A percentile compares a stretch with the other conserved stretches of the same genome.
phyloP scores from a whole-genome alignment of 2,797 vertebrate genomes.

The Amphiprion clarkii region DNA sequence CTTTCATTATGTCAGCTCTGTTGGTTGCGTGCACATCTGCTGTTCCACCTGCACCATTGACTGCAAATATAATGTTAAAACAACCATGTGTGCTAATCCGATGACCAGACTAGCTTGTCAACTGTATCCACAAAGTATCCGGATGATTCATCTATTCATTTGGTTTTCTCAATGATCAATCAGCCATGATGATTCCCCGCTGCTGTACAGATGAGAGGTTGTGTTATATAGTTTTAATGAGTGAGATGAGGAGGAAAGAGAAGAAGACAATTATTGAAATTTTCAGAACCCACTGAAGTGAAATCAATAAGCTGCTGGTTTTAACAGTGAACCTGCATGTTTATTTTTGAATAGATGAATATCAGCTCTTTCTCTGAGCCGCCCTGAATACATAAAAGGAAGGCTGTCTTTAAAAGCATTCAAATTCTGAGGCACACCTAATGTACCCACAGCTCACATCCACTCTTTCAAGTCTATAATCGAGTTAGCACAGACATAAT shows the following conservation, averaged over 20 bases:
- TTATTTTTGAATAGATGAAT: constrained; percentile 61
- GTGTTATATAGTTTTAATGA: constrained; percentile 34
- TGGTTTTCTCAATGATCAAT: constrained; percentile 54
- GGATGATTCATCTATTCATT: constrained; percentile 31
- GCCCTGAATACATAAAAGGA: constrained; percentile 50
- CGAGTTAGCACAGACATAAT: constrained; percentile 72
- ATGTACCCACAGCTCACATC: constrained; percentile 60
- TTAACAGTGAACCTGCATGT: constrained; percentile 44
- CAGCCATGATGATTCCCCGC: constrained; percentile 41
- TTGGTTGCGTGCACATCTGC: constrained; percentile 6
- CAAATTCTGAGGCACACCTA: constrained; percentile 58
- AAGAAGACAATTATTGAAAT: constrained; percentile 13
- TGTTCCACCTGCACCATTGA: constrained; percentile 27
- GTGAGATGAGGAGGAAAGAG: constrained; percentile 26
- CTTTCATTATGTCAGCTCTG: constrained; percentile 36
- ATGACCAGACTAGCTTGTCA: constrained; percentile 8
- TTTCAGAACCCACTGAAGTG: constrained; percentile 3
- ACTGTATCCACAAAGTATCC: constrained; percentile 28
- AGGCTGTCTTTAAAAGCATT: constrained; percentile 43
- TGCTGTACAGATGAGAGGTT: constrained; percentile 45
- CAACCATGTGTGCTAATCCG: constrained; percentile 3
- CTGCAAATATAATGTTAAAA: constrained; percentile 13
- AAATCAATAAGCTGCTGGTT: constrained; percentile 43
- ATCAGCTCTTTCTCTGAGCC: constrained; percentile 36
- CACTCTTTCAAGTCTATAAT: constrained; percentile 71